These are phyloP conservation scores for Chlamydotis undulata DNA, from an alignment of 2,113 vertebrate species.

Conservation along the genomic window DNA sequence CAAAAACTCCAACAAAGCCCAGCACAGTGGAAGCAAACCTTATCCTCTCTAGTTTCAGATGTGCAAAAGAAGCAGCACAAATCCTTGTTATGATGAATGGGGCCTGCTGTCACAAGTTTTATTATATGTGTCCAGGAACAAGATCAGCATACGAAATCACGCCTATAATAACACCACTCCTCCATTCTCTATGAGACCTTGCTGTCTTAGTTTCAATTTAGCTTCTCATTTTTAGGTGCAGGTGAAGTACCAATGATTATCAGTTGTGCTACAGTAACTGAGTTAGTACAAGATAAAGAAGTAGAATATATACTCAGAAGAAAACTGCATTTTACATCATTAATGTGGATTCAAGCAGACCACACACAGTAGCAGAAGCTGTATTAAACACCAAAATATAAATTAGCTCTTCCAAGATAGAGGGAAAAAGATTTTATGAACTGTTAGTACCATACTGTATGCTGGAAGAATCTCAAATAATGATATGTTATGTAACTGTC, in stretches of 20 bases:
- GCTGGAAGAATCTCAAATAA: neutral
- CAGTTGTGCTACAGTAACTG: neutral
- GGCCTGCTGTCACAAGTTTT: neutral
- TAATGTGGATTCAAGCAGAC: neutral
- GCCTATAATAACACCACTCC: neutral
- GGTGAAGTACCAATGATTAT: neutral
- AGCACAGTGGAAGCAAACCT: neutral
- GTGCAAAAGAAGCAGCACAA: neutral
- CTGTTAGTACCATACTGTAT: neutral
- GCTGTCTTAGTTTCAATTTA: neutral
- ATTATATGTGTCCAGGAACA: neutral
- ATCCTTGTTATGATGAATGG: fast-evolving
- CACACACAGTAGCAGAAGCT: neutral
- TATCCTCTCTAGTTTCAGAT: neutral
- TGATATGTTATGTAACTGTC: neutral
- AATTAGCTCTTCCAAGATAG: neutral
- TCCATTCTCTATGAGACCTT: neutral
- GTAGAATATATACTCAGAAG: neutral
- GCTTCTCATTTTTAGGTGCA: neutral
- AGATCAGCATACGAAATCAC: neutral
- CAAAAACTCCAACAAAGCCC: neutral
- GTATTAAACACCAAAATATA: neutral
- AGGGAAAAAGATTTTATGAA: neutral
- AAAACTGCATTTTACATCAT: neutral
- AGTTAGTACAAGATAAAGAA: neutral